phyloP scores from a whole-genome alignment of 2,113 vertebrate genomes.

The Aspidoscelis tigris region DNA sequence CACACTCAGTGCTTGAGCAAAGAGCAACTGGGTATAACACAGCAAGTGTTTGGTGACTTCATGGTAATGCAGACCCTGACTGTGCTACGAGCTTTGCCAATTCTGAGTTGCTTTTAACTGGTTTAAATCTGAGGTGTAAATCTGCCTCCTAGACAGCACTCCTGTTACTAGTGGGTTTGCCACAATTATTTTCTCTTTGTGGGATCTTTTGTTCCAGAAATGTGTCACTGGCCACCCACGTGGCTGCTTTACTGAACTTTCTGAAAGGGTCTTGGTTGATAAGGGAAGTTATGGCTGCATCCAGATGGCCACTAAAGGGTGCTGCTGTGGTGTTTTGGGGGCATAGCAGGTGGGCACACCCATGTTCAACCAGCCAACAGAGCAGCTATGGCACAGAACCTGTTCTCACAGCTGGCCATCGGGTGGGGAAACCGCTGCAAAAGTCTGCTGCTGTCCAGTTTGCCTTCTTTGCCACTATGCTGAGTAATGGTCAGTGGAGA shows the following conservation, averaged over 20 bases:
- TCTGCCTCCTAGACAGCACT: neutral
- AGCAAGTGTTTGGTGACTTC: neutral
- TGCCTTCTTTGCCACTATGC: too few relatives aligned
- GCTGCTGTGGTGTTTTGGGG: too few relatives aligned
- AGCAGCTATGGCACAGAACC: too few relatives aligned
- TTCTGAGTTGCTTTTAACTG: neutral
- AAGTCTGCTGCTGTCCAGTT: too few relatives aligned
- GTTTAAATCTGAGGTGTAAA: neutral
- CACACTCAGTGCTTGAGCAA: neutral
- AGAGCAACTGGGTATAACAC: slow-evolving; percentile 9
- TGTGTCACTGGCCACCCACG: neutral
- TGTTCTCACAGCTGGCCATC: too few relatives aligned
- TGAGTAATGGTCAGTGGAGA: too few relatives aligned
- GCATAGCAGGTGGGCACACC: too few relatives aligned
- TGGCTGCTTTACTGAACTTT: neutral
- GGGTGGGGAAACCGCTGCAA: too few relatives aligned
- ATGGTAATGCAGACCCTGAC: neutral
- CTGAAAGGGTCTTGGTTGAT: slow-evolving; percentile 13
- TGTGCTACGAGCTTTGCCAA: neutral
- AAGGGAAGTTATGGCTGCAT: slow-evolving; percentile 9
- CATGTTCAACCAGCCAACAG: too few relatives aligned
- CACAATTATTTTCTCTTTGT: slow-evolving; percentile 26
- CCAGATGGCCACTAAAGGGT: neutral
- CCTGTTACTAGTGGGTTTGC: neutral
- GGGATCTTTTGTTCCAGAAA: neutral